Evolutionary conservation across 2,888 invertebrate genomes (phyloP), one percentile per base, ranked within the genome.

Genomic region (Ptycholaimellus sp.): DNA sequence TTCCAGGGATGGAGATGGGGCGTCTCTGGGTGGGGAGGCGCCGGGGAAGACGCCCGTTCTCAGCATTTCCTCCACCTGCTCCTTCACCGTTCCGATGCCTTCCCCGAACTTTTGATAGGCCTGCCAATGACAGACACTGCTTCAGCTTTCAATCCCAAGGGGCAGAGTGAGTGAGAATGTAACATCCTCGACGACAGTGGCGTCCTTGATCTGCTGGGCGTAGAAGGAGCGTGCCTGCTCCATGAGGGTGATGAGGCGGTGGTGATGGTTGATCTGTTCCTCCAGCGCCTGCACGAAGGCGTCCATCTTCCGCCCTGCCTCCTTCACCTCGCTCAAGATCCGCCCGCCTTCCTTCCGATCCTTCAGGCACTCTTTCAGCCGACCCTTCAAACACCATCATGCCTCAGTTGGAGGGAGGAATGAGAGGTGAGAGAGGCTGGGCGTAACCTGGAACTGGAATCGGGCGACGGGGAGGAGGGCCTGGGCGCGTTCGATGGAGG

Each of bases 131-230:
- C n/a, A 27, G 23, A 31, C 7, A 19, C 4, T 19, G 45, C 44
- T 22, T 44, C 45, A 31, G 44, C 44, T 44, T 43, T 20, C 13
- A 16, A n/a, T 17, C 9, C 9, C 2, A 16, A 37, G 18, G 19
- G n/a, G 21, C 14, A 11, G 19, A 9, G 7, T 20, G 9, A 33
- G 9, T 7, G 16, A 14, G 11, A 16, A 17, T 71, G 76, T 72
- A 63, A 85, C 87, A 68, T 79, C 82, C 40, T 79, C 78, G 20
- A 90, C 87, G 43, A 87, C 75, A 68, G 82, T 83, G 13, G 87
- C 87, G 66, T 93, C 90, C 5, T 78, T 76, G 42, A 76, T 69
- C 58, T 90, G 87, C 16, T 75, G 76, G 29, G 78, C 75, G 57
- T 85, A 79, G 61, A 80, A 83, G 42, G 74, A 71, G 49, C 77